Conservation (phyloP, 23 tunicate genomes). For the Trididemnum miniatum region DNA sequence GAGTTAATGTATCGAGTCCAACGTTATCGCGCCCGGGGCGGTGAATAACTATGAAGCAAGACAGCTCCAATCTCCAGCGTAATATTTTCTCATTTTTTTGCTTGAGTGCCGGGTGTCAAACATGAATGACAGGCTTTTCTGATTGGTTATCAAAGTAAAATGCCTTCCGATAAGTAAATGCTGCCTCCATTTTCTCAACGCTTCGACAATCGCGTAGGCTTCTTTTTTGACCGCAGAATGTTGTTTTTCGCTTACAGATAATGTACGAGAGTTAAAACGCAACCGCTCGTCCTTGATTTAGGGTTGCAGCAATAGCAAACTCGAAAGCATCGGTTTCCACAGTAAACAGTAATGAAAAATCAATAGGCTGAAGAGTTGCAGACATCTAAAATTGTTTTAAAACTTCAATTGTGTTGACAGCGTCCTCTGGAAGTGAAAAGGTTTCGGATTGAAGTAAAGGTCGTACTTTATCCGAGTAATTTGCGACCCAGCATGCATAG, state of each 20-base stretch:
- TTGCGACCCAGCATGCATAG: neutral
- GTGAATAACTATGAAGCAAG: neutral
- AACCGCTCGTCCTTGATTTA: conserved; percentile 13
- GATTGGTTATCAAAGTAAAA: conserved; percentile 24
- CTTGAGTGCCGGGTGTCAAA: too few relatives aligned
- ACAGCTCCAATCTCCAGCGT: conserved; percentile 27
- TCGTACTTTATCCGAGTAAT: conserved; percentile 14
- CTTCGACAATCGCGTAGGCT: conserved; percentile 30
- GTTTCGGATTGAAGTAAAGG: neutral
- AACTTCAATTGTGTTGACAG: neutral
- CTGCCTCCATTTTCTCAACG: conserved; percentile 27
- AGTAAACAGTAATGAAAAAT: neutral
- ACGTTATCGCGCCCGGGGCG: conserved; percentile 19
- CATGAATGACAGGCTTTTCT: conserved; percentile 4
- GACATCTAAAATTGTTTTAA: neutral
- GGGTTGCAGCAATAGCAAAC: conserved; percentile 16
- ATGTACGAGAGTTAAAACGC: neutral
- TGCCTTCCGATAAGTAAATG: neutral
- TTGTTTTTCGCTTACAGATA: neutral
- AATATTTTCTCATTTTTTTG: conserved; percentile 18
- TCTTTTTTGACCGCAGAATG: conserved; percentile 14
- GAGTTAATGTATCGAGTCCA: conserved; percentile 18
- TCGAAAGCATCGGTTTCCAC: conserved; percentile 20
- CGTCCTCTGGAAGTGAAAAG: conserved; percentile 3
- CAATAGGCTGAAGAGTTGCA: neutral